Evolutionary conservation across 2,113 vertebrate genomes (phyloP), one percentile per base, ranked within the genome.

Genomic region (Dicentrarchus labrax): DNA sequence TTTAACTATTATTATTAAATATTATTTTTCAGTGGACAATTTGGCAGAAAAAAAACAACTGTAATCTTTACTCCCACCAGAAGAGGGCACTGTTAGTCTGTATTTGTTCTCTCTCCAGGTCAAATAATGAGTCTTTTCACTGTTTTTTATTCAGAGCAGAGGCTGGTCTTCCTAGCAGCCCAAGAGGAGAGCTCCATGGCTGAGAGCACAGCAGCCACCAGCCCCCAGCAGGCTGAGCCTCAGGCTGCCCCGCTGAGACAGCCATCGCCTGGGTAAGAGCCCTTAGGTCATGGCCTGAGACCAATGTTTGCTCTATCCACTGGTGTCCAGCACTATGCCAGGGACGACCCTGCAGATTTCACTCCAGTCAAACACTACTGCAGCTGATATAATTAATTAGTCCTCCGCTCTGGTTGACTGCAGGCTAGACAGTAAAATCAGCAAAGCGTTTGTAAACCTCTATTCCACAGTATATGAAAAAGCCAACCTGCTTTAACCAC

Each of bases 161-260:
- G 97, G 93, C 96, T 97, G 93, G 97, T 97, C 3, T 96, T 96
- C 92, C 96, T 98, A 85, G 94, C 96, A 89, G 96, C 96, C 91
- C 94, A 94, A 84, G 97, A 98, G 85, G 97, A 96, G 89, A 97
- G 94, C 91, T 95, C 96, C 83, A 94, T 95, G 69, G 95, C 96
- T 74, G 93, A 97, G 91, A 96, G 93, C 0, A 92, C 93, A 50
- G 95, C 96, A 24, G 94, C 95, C 57, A 95, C 95, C 92, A 95
- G 90, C 74, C 91, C 93, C 22, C 97, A 98, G 91, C 97, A 97
- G 93, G 94, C 95, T 15, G 98, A 98, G 85, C 96, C 96, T 68
- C 97, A 97, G 91, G 91, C 96, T 8, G 93, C 95, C 62, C 95
- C 93, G 12, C 96, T 96, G 90, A 94, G 96, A 88, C 96, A 95